Conservation (phyloP, 2,113 vertebrate species). For the Catharus fuscescens region DNA sequence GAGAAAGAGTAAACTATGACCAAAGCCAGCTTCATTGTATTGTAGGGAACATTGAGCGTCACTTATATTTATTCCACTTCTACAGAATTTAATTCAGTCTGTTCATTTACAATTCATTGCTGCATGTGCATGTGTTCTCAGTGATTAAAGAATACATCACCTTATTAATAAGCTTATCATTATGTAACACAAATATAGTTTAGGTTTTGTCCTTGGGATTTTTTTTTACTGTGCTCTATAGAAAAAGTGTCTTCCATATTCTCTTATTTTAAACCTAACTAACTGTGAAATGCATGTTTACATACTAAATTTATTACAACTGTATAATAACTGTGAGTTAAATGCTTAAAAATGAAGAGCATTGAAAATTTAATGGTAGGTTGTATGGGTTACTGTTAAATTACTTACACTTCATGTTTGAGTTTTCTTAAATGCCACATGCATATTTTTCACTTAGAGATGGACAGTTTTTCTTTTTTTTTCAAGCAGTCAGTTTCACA, state of each 20-base stretch:
- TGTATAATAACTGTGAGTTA: background rate
- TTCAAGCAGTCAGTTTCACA: background rate
- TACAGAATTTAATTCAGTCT: background rate
- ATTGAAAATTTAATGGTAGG: background rate
- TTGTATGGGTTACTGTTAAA: background rate
- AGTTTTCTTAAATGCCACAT: background rate
- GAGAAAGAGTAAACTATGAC: constrained; percentile 40
- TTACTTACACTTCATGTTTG: background rate
- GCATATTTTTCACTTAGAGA: background rate
- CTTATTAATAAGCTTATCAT: background rate
- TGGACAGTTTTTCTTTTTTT: background rate
- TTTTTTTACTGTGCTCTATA: background rate
- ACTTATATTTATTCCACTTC: background rate
- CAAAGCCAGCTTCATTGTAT: background rate
- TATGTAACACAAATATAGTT: background rate
- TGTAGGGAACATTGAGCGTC: background rate
- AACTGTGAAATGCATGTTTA: background rate
- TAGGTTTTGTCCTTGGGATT: background rate
- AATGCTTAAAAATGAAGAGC: background rate
- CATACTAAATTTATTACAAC: background rate
- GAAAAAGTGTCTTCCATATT: background rate
- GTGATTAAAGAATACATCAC: background rate
- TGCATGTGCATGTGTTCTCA: background rate
- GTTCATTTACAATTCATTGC: background rate
- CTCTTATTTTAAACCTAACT: background rate